These are phyloP conservation scores for Zaprionus inermis DNA, from an alignment of 1,140 invertebrate genomes.

Conservation along the genomic window DNA sequence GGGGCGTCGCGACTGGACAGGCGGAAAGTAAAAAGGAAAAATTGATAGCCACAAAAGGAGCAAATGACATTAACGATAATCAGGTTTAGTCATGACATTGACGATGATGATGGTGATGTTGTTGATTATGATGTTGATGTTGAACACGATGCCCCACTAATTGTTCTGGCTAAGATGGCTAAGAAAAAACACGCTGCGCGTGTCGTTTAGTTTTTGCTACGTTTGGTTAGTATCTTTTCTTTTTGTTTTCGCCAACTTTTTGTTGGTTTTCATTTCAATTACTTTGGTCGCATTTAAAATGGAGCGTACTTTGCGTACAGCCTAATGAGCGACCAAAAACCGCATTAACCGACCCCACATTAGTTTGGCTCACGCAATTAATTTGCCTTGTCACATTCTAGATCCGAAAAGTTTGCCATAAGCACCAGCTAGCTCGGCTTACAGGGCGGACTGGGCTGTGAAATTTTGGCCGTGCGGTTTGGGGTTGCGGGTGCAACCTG, in stretches of 20 bases:
- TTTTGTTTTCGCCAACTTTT: background rate
- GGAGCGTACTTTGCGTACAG: slow-evolving; percentile 12
- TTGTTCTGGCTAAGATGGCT: slow-evolving; percentile 27
- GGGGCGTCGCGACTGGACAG: background rate
- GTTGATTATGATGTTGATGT: background rate
- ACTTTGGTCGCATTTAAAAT: slow-evolving; percentile 31
- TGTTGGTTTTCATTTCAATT: slow-evolving; percentile 23
- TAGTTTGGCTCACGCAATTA: slow-evolving; percentile 73
- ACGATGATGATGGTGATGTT: background rate
- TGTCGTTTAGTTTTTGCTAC: slow-evolving; percentile 24
- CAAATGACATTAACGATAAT: slow-evolving; percentile 12
- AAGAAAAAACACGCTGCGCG: slow-evolving; percentile 15
- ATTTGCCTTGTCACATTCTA: slow-evolving; percentile 41
- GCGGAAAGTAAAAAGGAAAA: slow-evolving; percentile 12
- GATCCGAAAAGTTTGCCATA: slow-evolving; percentile 5
- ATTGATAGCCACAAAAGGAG: slow-evolving; percentile 35
- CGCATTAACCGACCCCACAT: slow-evolving; percentile 57
- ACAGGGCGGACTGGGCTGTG: background rate
- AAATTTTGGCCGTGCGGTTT: no score
- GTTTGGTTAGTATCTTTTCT: background rate
- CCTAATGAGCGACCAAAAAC: slow-evolving; percentile 50
- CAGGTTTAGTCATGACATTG: background rate
- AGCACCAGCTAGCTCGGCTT: background rate
- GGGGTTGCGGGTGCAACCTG: slow-evolving; percentile 24
- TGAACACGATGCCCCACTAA: slow-evolving; percentile 27